A percentile compares a stretch with the other conserved stretches of the same genome.
Evolutionary conservation across 2,888 invertebrate species (phyloP).

Genomic region (Phorcus lineatus): DNA sequence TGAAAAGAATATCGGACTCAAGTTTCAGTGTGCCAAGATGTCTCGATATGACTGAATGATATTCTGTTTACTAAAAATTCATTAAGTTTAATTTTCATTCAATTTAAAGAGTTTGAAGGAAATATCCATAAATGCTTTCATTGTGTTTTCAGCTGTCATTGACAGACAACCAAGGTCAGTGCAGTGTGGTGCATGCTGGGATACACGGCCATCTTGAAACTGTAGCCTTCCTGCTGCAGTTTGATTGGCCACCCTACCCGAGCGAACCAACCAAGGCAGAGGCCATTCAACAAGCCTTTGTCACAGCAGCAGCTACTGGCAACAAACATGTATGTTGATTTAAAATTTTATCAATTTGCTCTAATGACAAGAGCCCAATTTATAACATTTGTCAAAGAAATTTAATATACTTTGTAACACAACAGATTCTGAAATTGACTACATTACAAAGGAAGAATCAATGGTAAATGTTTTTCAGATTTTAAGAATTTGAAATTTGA

Average conservation of each 20-base stretch:
- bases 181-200: slow-evolving; percentile 93
- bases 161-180: slow-evolving; percentile 72
- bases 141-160: slow-evolving; percentile 69
- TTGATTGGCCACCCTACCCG: slow-evolving; percentile 83
- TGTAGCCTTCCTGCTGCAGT: slow-evolving; percentile 90
- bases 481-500: too few relatives aligned
- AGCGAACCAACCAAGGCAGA: slow-evolving; percentile 77
- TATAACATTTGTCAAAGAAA: too few relatives aligned
- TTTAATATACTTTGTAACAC: too few relatives aligned
- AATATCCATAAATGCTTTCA: not conserved
- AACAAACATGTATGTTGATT: slow-evolving; percentile 81
- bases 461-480: too few relatives aligned
- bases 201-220: slow-evolving; percentile 90
- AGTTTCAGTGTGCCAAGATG: too few relatives aligned
- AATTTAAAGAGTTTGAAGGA: not conserved
- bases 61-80: too few relatives aligned
- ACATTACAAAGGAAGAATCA: too few relatives aligned
- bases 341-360: not conserved
- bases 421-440: too few relatives aligned
- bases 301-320: slow-evolving; percentile 91
- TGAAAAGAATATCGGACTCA: too few relatives aligned
- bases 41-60: too few relatives aligned
- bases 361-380: not conserved
- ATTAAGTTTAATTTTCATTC: not conserved
- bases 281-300: slow-evolving; percentile 90